Evolutionary conservation across 2,797 vertebrate genomes (phyloP), one percentile per base, ranked within the genome.

Genomic region (Macropus fuliginosus): DNA sequence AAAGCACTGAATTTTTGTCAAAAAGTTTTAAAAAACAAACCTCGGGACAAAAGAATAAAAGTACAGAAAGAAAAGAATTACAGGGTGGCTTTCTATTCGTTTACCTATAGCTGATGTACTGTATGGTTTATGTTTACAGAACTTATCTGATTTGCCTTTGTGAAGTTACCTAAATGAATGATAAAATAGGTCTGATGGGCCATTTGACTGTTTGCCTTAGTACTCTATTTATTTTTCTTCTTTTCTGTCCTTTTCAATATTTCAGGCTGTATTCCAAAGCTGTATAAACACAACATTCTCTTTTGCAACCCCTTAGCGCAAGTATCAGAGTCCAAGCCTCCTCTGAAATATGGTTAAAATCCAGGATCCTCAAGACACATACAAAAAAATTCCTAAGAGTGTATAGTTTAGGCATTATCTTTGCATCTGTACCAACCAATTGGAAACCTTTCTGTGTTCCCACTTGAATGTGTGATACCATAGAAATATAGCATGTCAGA

Each of bases 281-380:
- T 99, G 99, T 98, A 97, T 98, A 96, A 98, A 98, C 98, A 98
- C 99, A 99, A 99, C 98, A 98, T 99, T 99, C 96, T 99, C 99
- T 99, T 98, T 97, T 96, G 96, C 96, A 93, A 97, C 98, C 98
- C 97, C 96, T 96, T 91, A 52, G 59, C 6, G 5, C 92, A 97
- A 92, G 95, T 96, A 96, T 95, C 97, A 28, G 94, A 95, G 56
- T 91, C 56, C 56, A 96, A 93, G 94, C 95, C 94, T 97, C 97
- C 97, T 96, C 56, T 3, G 97, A 96, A 96, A 92, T 96, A 2
- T 94, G 94, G 97, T 92, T 91, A 0, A 0, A 62, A 96, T 92
- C 91, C 57, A 96, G 97, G 97, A 96, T 96, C 95, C 96, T 97
- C 92, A 92, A 81, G n/a, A 46, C n/a, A 21, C 66, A 40, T n/a